Evolutionary conservation across 2,888 invertebrate genomes (phyloP), one percentile per base, ranked within the genome.

Genomic region (Conomelus anceps): DNA sequence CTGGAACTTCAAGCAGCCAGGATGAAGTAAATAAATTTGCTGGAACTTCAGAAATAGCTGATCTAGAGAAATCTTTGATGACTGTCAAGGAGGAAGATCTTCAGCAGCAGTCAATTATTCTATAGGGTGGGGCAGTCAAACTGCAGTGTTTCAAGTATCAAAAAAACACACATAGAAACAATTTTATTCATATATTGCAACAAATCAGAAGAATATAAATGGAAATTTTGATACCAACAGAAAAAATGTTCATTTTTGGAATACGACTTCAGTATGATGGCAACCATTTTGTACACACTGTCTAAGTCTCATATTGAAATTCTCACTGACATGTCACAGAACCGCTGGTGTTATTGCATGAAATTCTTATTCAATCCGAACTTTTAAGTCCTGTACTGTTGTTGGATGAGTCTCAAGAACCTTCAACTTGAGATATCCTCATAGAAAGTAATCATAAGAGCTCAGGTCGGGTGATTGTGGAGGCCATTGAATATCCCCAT

Each of bases 251-350:
- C n/a, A 22, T n/a, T 23, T 87, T 87, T 87, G 24, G 20, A 34
- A 87, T 87, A 87, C 9, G n/a, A 87, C 26, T 87, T n/a, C 24
- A 34, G 29, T 22, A 85, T n/a, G 23, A 20, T 85, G 85, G 85
- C 85, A 22, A 84, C 85, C 85, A 85, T 87, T 87, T 87, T 26
- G 87, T 24, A 87, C 24, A 87, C 29, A 87, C 26, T 87, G 29
- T 87, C 26, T 86, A 22, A 87, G 34, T 87, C 87, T 87, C 24
- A 20, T 22, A 87, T 20, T 23, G 29, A 87, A 87, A 26, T 87
- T 87, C 87, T 87, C 87, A 26, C 87, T 87, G 9, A 87, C 34
- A 23, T 20, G 87, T 87, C 87, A 20, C 26, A 87, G 22, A 22
- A 87, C 87, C 22, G 17, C 29, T 34, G 22, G 22, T 87, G 87